Percentiles rank a stretch among this genome's conserved stretches.
These are phyloP conservation scores for Zaprionus obscuricornis DNA, from an alignment of 2,888 invertebrate genomes.

Conservation along the genomic window DNA sequence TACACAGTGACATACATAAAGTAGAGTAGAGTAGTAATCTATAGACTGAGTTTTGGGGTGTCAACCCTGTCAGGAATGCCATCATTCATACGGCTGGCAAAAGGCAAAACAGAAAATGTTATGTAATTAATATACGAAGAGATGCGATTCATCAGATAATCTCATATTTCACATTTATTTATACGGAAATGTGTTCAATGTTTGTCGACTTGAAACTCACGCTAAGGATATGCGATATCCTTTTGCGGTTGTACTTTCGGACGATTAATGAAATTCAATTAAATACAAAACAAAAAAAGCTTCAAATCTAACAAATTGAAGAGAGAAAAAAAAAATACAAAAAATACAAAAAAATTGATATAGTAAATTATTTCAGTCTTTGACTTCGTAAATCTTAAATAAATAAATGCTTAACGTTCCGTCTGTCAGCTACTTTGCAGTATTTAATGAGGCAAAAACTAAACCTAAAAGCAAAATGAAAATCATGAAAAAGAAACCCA, in stretches of 20 bases:
- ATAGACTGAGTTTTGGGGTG: not conserved
- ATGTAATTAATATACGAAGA: constrained; percentile 49
- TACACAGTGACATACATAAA: not conserved
- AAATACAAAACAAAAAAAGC: constrained; percentile 11
- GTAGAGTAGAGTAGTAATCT: not conserved
- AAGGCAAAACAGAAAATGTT: constrained; percentile 44
- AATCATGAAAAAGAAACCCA: constrained; percentile 10
- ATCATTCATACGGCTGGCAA: constrained; percentile 43
- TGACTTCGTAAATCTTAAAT: constrained; percentile 23
- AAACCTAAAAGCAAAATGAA: too few species aligned
- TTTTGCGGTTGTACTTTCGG: not conserved
- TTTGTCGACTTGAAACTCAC: constrained; percentile 44
- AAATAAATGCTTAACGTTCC: constrained; percentile 50
- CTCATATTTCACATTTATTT: constrained; percentile 47
- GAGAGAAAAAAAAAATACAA: not conserved
- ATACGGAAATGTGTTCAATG: constrained; percentile 47
- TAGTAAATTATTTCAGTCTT: not conserved
- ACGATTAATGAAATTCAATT: constrained; percentile 32
- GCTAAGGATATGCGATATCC: constrained; percentile 45
- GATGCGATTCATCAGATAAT: constrained; percentile 22
- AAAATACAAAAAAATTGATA: not conserved
- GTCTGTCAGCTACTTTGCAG: constrained; percentile 49
- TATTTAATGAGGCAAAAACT: constrained; percentile 50
- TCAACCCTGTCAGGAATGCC: constrained; percentile 11
- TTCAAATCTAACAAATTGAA: too few species aligned